These are phyloP conservation scores for Ceratitis capitata DNA, from an alignment of 1,140 invertebrate genomes.

Conservation along the genomic window DNA sequence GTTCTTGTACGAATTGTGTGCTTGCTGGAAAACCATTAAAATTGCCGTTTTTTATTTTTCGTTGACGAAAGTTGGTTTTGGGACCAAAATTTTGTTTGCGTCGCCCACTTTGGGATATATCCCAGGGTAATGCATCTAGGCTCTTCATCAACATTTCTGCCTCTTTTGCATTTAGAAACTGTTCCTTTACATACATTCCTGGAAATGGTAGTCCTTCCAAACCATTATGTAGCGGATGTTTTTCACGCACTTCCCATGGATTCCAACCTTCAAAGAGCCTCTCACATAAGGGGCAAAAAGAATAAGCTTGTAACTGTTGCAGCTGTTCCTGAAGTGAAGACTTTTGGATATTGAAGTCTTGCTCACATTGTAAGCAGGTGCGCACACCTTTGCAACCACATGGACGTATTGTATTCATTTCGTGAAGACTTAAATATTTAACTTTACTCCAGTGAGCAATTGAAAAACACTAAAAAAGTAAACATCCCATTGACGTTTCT, in stretches of 20 bases:
- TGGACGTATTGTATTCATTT: conserved; percentile 76
- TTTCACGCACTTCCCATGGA: conserved; percentile 66
- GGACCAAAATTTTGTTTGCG: conserved; percentile 98
- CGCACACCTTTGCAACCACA: conserved; percentile 94
- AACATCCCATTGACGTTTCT: background rate
- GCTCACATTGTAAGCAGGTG: conserved; percentile 87
- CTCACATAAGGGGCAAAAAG: conserved; percentile 81
- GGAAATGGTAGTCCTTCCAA: conserved; percentile 72
- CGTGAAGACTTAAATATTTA: background rate
- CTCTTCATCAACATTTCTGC: conserved; percentile 73
- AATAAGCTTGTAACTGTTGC: conserved; percentile 71
- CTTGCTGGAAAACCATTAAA: conserved; percentile 90
- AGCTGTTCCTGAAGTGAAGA: conserved; percentile 58
- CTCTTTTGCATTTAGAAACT: conserved; percentile 82
- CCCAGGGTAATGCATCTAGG: conserved; percentile 88
- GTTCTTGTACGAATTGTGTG: conserved; percentile 84
- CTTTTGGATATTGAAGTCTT: conserved; percentile 72
- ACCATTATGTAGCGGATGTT: conserved; percentile 74
- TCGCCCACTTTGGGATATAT: conserved; percentile 92
- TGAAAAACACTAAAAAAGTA: background rate
- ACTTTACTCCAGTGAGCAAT: background rate
- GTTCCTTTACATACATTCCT: conserved; percentile 76
- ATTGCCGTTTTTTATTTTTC: conserved; percentile 79
- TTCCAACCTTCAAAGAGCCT: conserved; percentile 80
- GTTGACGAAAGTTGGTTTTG: conserved; percentile 98